Percentiles rank a stretch among this genome's conserved stretches.
Conservation (phyloP, 64 coral and sea anemone genomes). For the Orbicella faveolata region DNA sequence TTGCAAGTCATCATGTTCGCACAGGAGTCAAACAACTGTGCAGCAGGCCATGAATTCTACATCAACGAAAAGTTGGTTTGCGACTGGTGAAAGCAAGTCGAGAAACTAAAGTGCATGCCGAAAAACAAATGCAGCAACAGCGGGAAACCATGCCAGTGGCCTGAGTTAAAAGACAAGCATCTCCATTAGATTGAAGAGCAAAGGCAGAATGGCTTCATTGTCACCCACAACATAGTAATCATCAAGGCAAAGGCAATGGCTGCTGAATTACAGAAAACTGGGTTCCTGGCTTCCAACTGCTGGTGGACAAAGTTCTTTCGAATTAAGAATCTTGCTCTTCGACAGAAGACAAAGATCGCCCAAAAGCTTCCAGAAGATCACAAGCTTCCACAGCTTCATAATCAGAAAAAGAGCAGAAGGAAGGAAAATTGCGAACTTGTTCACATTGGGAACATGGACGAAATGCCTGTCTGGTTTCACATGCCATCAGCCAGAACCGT, state of each 20-base stretch:
- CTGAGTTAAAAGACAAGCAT: neutral
- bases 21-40: slow-evolving; percentile 11
- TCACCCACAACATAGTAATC: slow-evolving; percentile 1
- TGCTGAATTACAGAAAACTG: neutral
- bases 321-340: neutral
- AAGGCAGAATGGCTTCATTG: slow-evolving; percentile 3
- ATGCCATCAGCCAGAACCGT: slow-evolving; percentile 16
- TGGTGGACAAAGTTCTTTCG: slow-evolving; percentile 2
- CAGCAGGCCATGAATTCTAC: no score
- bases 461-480: neutral
- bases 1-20: slow-evolving; percentile 51
- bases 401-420: neutral
- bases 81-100: no score
- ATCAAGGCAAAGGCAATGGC: slow-evolving; percentile 1
- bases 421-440: neutral
- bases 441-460: slow-evolving; percentile 32
- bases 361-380: neutral
- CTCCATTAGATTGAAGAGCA: neutral
- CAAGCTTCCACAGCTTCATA: neutral
- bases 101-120: no score
- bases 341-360: no score
- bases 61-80: no score
- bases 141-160: neutral
- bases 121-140: neutral
- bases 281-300: slow-evolving; percentile 4